Evolutionary conservation across 1,140 invertebrate genomes (phyloP).

Genomic region (Leptonema lineaticorne): DNA sequence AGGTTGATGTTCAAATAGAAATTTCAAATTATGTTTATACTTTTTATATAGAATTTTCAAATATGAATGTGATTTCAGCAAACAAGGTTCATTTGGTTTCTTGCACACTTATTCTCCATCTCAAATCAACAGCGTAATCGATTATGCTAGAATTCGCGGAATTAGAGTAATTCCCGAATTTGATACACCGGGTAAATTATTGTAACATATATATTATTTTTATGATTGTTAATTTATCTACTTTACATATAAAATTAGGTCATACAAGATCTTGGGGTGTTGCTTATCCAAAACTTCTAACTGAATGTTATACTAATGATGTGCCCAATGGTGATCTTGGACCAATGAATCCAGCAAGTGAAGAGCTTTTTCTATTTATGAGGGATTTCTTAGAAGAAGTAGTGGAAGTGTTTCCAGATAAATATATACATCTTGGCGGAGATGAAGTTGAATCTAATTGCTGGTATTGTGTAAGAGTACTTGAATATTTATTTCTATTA

Average conservation of each 20-base stretch:
- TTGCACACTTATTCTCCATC: slow-evolving; percentile 68
- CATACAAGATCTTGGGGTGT: slow-evolving; percentile 84
- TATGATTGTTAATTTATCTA: too few species aligned
- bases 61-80: slow-evolving; percentile 38
- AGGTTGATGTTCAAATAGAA: too few species aligned
- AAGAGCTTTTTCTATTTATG: slow-evolving; percentile 67
- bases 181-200: slow-evolving; percentile 85
- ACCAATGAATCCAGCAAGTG: slow-evolving; percentile 73
- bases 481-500: too few species aligned
- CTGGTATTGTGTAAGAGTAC: too few species aligned
- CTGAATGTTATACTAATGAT: slow-evolving; percentile 65
- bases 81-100: slow-evolving; percentile 68
- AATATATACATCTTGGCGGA: slow-evolving; percentile 83
- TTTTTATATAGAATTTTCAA: too few species aligned
- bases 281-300: slow-evolving; percentile 70
- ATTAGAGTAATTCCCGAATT: slow-evolving; percentile 90
- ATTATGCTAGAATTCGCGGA: slow-evolving; percentile 77
- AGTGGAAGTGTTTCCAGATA: slow-evolving; percentile 68
- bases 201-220: too few species aligned
- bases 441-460: slow-evolving; percentile 88
- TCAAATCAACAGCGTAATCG: slow-evolving; percentile 68
- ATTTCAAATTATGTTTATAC: too few species aligned
- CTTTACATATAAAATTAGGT: too few species aligned
- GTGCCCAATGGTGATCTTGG: slow-evolving; percentile 64
- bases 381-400: slow-evolving; percentile 71